Conservation (phyloP, 2,113 vertebrate species). For the Sardina pilchardus region DNA sequence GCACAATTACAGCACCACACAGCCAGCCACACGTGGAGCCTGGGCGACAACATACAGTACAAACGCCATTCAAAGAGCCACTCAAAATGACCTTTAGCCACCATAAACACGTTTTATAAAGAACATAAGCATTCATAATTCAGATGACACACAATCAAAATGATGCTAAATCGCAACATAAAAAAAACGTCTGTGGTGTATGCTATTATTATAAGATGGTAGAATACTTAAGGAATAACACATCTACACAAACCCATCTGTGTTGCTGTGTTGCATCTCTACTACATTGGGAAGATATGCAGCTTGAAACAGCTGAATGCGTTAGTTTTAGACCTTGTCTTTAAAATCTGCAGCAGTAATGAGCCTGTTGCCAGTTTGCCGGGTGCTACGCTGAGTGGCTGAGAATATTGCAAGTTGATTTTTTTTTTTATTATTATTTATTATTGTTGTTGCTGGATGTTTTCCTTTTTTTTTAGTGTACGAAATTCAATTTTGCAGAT, state of each 20-base stretch:
- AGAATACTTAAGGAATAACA: neutral
- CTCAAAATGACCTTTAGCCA: neutral
- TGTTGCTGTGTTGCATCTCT: neutral
- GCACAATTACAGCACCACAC: neutral
- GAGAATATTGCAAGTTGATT: neutral
- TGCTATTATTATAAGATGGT: neutral
- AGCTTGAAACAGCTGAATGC: neutral
- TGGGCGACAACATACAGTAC: neutral
- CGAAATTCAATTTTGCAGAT: constrained; percentile 20
- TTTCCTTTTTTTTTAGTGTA: neutral
- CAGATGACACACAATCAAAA: neutral
- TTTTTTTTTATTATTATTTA: no score
- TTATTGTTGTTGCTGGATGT: neutral
- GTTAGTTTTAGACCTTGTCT: neutral
- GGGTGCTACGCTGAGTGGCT: neutral
- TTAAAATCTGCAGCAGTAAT: neutral
- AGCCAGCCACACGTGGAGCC: neutral
- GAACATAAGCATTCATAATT: neutral
- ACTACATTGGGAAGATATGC: neutral
- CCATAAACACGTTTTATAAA: neutral
- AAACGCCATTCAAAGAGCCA: neutral
- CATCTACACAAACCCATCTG: neutral
- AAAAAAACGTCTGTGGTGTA: neutral
- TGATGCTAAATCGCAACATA: neutral
- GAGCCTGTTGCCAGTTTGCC: neutral